phyloP scores from a whole-genome alignment of 2,888 invertebrate species.

The Reticulitermes lucifugus region DNA sequence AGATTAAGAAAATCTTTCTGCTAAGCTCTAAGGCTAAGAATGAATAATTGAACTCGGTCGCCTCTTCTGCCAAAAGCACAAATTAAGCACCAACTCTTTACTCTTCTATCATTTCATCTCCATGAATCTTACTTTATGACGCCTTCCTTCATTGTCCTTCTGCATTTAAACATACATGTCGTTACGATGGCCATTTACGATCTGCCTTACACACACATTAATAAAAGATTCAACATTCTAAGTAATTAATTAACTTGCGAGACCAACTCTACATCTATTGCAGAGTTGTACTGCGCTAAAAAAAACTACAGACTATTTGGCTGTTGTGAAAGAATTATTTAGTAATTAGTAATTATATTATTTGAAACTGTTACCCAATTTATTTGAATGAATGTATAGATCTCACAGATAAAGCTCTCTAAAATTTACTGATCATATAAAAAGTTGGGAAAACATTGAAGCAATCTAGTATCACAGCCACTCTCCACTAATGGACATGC shows the following conservation, averaged over 20 bases:
- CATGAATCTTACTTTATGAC: background rate
- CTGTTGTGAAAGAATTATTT: background rate
- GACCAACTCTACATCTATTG: background rate
- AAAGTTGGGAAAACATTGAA: slow-evolving; percentile 4
- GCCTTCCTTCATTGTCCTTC: background rate
- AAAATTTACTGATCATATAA: background rate
- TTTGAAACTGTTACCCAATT: background rate
- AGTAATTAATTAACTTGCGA: background rate
- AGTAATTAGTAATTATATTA: background rate
- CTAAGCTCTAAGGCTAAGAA: too few relatives aligned
- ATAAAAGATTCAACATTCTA: background rate
- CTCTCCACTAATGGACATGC: background rate
- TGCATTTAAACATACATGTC: background rate
- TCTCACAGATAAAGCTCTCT: background rate
- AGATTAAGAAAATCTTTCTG: background rate
- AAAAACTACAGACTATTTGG: too few relatives aligned
- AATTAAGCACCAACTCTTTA: too few relatives aligned
- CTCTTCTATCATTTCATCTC: background rate
- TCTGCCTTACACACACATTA: background rate
- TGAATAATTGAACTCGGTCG: too few relatives aligned
- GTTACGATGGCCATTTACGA: background rate
- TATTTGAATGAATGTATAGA: background rate
- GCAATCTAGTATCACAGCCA: slow-evolving; percentile 4
- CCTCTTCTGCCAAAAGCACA: too few relatives aligned
- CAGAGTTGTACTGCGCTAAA: too few relatives aligned